Conservation (phyloP, 2,113 vertebrate species). For the Acrocephalus kingi region DNA sequence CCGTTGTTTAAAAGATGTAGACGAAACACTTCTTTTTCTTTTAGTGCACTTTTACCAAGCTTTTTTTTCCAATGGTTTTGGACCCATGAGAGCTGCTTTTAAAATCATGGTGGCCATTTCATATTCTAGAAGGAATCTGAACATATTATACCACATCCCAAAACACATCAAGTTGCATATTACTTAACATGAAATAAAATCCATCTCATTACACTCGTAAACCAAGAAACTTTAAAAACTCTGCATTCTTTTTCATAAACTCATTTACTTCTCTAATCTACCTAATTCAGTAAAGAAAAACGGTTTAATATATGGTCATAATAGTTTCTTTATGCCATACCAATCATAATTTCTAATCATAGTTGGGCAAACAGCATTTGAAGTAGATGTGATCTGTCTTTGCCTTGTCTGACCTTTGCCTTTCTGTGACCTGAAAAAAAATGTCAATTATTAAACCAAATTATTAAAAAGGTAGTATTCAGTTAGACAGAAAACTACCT, state of each 20-base stretch:
- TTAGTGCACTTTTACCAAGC: neutral
- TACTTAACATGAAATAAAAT: neutral
- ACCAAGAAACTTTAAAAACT: neutral
- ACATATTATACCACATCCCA: rapidly evolving
- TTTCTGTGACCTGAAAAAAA: neutral
- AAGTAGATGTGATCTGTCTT: neutral
- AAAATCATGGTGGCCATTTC: neutral
- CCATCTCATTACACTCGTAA: neutral
- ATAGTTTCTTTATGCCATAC: neutral
- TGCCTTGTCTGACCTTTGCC: neutral
- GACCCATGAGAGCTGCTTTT: neutral
- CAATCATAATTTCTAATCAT: neutral
- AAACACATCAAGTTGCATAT: neutral
- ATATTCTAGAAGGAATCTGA: neutral
- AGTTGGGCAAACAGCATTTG: neutral
- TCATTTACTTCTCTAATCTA: neutral
- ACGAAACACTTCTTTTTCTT: neutral
- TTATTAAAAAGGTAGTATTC: neutral
- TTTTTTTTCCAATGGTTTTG: neutral
- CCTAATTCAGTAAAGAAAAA: neutral
- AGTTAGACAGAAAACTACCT: neutral
- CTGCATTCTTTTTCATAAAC: neutral
- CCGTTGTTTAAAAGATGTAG: neutral
- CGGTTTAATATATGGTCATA: neutral
- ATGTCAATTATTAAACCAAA: neutral